Evolutionary conservation across 2,797 vertebrate species (phyloP).

Genomic region (Amazona ochrocephala): DNA sequence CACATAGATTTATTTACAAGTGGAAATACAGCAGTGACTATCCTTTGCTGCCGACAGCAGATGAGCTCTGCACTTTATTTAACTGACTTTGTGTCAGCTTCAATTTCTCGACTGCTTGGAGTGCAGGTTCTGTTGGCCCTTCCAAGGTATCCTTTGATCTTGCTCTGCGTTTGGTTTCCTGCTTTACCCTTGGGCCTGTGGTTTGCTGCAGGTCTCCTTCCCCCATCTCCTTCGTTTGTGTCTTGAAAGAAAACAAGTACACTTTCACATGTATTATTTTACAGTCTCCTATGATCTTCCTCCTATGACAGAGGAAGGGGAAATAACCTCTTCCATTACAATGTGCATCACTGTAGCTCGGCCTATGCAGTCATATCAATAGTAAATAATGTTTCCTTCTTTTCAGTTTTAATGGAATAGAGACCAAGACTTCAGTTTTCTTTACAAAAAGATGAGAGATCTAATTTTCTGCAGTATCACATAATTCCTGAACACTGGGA

Average conservation of each 20-base stretch:
- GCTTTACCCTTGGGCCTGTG: not conserved
- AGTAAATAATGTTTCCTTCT: not conserved
- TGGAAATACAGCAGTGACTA: conserved; percentile 24
- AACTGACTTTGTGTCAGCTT: conserved; percentile 72
- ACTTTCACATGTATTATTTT: conserved; percentile 12
- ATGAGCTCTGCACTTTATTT: conserved; percentile 68
- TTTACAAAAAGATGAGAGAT: not conserved
- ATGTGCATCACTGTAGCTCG: not conserved
- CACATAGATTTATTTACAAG: conserved; percentile 68
- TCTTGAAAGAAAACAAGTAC: not conserved
- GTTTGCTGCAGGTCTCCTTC: conserved; percentile 10
- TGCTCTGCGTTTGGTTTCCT: conserved; percentile 30
- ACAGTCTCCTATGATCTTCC: not conserved
- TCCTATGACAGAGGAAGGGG: not conserved
- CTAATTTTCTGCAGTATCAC: not conserved
- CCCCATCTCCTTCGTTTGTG: not conserved
- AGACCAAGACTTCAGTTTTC: not conserved
- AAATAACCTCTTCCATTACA: not conserved
- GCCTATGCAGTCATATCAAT: not conserved
- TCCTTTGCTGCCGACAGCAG: conserved; percentile 1
- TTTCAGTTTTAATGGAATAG: not conserved
- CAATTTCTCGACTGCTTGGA: conserved; percentile 67
- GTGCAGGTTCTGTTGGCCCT: conserved; percentile 47
- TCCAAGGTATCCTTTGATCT: conserved; percentile 65
- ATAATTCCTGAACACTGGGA: not conserved